Evolutionary conservation across 2,113 vertebrate species (phyloP).

Genomic region (Elephantulus edwardii): DNA sequence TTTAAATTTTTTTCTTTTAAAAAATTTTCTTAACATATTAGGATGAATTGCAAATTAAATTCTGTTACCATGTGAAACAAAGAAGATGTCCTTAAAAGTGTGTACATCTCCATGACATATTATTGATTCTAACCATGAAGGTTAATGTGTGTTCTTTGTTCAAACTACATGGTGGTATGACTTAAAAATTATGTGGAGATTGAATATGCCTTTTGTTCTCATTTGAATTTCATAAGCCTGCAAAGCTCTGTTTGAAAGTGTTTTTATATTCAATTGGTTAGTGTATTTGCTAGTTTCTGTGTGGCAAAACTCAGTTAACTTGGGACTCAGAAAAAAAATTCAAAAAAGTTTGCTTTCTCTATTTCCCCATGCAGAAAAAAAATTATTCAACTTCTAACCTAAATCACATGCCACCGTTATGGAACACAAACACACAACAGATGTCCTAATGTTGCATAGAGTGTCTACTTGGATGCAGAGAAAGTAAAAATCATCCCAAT

Average conservation of each 20-base stretch:
- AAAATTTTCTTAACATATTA: too few species aligned
- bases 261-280: constrained; percentile 16
- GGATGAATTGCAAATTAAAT: constrained; percentile 27
- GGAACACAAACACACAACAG: neutral
- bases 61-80: neutral
- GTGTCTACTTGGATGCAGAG: neutral
- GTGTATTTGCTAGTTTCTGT: neutral
- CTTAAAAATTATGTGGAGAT: neutral
- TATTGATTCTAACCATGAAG: neutral
- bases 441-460: neutral
- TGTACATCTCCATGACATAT: neutral
- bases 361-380: constrained; percentile 11
- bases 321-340: neutral
- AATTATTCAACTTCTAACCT: neutral
- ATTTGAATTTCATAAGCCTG: neutral
- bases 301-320: constrained; percentile 2
- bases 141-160: neutral
- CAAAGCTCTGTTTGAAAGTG: constrained; percentile 1
- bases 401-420: neutral
- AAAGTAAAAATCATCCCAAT: constrained; percentile 14
- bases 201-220: neutral
- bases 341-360: neutral
- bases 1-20: too few species aligned
- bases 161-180: neutral
- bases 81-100: neutral